Evolutionary conservation across 1,140 invertebrate species (phyloP), one percentile per base, ranked within the genome.

Genomic region (Drosophila triauraria): DNA sequence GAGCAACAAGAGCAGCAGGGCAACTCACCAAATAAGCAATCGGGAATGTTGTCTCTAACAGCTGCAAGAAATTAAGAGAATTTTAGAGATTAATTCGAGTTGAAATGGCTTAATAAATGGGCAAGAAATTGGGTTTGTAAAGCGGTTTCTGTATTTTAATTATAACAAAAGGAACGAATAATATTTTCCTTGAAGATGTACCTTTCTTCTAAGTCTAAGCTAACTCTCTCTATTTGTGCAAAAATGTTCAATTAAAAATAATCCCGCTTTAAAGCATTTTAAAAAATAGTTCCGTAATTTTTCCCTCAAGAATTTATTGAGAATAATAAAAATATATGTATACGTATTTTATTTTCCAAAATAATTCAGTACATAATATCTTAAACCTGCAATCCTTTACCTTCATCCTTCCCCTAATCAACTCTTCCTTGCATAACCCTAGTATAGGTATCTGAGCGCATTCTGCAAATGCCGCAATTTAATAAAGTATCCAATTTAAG

Each of bases 1-100:
- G 25, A 23, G 10, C 32, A 62, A 12, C 15, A 51, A 23, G 25
- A 50, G 25, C 46, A 25, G 50, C 20, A 25, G 38, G 15, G 54
- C 6, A 40, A 68, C 62, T 69, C 20, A 68, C 63, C 46, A 47
- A 69, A 35, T 67, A 40, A 69, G 65, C 62, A 68, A 48, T 48
- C 32, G 23, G 12, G 15, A 51, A 54, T 44, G 20, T 30, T 43
- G 38, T 53, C 35, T 68, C 44, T 42, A 53, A 54, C 17, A 17
- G 56, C 68, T 75, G 58, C 23, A 60, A 38, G 40, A 60, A 60
- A 43, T 32, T 27, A 38, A 51, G n/a, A 43, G 25, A 47, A 59
- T 32, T 35, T 61, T 2, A 32, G 8, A 23, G 23, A 42, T 42
- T 43, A 23, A 65, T 40, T 17, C 13, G 17, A 13, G 15, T 47